These are phyloP conservation scores for Meriones unguiculatus DNA, from an alignment of 2,113 vertebrate species.

Conservation along the genomic window DNA sequence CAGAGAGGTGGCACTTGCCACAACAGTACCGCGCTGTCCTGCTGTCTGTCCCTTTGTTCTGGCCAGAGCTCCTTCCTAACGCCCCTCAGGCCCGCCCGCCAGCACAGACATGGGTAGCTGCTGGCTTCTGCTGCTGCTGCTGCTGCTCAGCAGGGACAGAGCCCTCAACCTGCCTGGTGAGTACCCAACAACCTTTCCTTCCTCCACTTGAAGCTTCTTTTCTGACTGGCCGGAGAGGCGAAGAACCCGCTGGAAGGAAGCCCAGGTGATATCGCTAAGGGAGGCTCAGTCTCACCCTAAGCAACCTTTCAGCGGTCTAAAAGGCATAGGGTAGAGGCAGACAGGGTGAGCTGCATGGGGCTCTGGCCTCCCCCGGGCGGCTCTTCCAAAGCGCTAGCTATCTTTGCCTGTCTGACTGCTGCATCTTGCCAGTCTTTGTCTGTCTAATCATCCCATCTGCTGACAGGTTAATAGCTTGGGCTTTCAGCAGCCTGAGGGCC, in stretches of 20 bases:
- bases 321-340: neutral
- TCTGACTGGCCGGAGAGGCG: neutral
- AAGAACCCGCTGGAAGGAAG: neutral
- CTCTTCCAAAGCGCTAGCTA: neutral
- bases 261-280: neutral
- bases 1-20: neutral
- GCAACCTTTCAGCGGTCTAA: neutral
- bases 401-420: neutral
- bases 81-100: neutral
- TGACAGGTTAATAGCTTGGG: neutral
- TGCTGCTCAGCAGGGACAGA: neutral
- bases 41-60: neutral
- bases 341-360: neutral
- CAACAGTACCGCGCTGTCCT: neutral
- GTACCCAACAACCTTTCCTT: neutral
- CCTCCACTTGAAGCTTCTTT: neutral
- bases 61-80: neutral
- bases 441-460: neutral
- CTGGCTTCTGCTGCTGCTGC: conserved; percentile 10
- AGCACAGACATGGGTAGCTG: neutral
- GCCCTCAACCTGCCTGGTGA: conserved; percentile 46
- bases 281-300: neutral
- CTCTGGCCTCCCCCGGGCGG: neutral
- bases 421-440: neutral
- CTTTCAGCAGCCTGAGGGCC: neutral